phyloP scores from a whole-genome alignment of 2,888 invertebrate species.

The Hydraecia micacea region DNA sequence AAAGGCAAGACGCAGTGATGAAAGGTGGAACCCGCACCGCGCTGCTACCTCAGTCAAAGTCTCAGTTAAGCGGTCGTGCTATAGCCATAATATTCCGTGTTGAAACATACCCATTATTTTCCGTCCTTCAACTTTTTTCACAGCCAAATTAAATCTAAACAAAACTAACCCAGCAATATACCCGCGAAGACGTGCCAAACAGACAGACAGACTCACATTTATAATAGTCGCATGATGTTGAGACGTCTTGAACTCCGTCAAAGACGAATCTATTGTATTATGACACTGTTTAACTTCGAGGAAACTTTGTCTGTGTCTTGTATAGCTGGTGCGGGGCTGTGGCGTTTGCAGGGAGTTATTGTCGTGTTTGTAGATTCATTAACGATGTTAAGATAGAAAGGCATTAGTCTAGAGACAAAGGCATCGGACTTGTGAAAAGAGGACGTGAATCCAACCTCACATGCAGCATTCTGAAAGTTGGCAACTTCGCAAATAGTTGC shows the following conservation, averaged over 20 bases:
- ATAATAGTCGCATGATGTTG: slow-evolving; percentile 33
- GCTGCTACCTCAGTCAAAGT: too few species aligned
- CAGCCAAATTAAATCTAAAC: slow-evolving; percentile 7
- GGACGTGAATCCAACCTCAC: neutral
- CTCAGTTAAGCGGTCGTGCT: too few species aligned
- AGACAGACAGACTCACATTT: slow-evolving; percentile 42
- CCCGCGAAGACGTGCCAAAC: neutral
- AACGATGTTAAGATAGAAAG: neutral
- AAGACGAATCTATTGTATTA: slow-evolving; percentile 57
- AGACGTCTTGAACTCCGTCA: slow-evolving; percentile 46
- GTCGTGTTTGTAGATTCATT: slow-evolving; percentile 17
- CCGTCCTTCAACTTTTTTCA: neutral
- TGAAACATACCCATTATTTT: too few species aligned
- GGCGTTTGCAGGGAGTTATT: neutral
- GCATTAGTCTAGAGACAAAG: too few species aligned
- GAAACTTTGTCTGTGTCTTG: slow-evolving; percentile 27
- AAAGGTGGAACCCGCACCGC: too few species aligned
- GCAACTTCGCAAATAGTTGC: too few species aligned
- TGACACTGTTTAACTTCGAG: slow-evolving; percentile 38
- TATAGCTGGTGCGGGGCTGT: neutral
- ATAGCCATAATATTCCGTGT: too few species aligned
- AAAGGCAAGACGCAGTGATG: too few species aligned
- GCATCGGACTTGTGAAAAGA: neutral
- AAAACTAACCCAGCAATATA: neutral
- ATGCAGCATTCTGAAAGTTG: too few species aligned